Conservation (phyloP, 2,797 vertebrate genomes). For the Mormyrops attenuatus region DNA sequence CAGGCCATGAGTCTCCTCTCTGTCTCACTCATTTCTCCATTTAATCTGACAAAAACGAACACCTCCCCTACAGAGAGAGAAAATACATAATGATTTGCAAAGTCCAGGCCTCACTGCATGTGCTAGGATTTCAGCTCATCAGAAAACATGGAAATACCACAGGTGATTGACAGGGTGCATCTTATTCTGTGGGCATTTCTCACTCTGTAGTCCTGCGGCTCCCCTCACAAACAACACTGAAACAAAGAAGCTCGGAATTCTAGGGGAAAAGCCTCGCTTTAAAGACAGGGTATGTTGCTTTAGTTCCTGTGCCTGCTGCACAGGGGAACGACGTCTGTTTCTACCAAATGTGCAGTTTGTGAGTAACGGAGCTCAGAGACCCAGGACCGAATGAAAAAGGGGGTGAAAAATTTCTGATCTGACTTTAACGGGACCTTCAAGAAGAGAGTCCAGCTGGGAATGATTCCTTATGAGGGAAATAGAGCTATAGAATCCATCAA, state of each 20-base stretch:
- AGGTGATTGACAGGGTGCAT: constrained; percentile 41
- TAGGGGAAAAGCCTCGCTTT: constrained; percentile 37
- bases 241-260: constrained; percentile 38
- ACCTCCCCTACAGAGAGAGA: neutral
- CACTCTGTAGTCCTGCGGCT: constrained; percentile 28
- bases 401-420: constrained; percentile 21
- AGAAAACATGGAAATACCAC: constrained; percentile 50
- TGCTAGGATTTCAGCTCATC: constrained; percentile 41
- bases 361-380: constrained; percentile 28
- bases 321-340: constrained; percentile 39
- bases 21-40: constrained; percentile 39
- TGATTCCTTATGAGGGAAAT: neutral
- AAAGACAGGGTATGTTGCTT: constrained; percentile 29
- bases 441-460: neutral
- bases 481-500: neutral
- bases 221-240: constrained; percentile 24
- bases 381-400: constrained; percentile 20
- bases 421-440: constrained; percentile 29
- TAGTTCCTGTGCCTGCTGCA: constrained; percentile 26
- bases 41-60: constrained; percentile 32
- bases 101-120: constrained; percentile 23
- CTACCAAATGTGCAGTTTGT: constrained; percentile 22
- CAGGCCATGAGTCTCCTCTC: constrained; percentile 19
- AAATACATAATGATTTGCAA: constrained; percentile 1
- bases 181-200: constrained; percentile 37